Percentiles rank a stretch among this genome's conserved stretches.
These are phyloP conservation scores for Grus americana DNA, from an alignment of 2,113 vertebrate genomes.

Conservation along the genomic window DNA sequence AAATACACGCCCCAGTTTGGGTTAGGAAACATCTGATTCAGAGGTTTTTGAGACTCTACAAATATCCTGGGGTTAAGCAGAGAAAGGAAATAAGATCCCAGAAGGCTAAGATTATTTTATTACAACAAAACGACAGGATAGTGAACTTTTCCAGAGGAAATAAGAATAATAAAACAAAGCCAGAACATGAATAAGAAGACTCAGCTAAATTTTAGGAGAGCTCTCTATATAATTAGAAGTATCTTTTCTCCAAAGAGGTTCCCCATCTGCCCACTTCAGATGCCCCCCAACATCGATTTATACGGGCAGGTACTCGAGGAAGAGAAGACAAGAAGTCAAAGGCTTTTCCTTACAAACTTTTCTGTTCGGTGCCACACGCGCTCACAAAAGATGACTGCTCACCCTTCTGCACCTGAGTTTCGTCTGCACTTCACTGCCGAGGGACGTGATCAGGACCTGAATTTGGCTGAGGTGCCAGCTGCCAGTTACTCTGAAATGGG, in stretches of 20 bases:
- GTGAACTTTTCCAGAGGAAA: slow-evolving; percentile 38
- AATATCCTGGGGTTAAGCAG: slow-evolving; percentile 7
- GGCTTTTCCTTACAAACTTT: neutral
- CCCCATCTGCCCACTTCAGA: neutral
- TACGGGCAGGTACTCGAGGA: neutral
- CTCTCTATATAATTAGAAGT: neutral
- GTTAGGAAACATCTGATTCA: slow-evolving; percentile 33
- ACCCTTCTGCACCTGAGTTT: neutral
- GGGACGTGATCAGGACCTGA: neutral
- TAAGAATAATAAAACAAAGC: neutral
- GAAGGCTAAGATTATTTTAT: slow-evolving; percentile 42
- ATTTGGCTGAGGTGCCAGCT: neutral
- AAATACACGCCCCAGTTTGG: neutral
- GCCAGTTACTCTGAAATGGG: neutral
- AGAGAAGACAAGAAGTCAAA: neutral
- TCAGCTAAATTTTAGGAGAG: neutral
- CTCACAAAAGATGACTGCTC: neutral
- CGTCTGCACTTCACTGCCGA: neutral
- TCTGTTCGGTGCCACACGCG: rapidly evolving
- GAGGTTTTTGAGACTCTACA: slow-evolving; percentile 23
- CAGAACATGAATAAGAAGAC: neutral
- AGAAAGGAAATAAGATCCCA: slow-evolving; percentile 32
- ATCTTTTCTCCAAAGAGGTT: neutral
- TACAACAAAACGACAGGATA: slow-evolving; percentile 27
- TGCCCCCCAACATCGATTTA: neutral